Base-by-base conservation (phyloP, 2,888 invertebrate species). In the Caenorhabditis panamensis region DNA sequence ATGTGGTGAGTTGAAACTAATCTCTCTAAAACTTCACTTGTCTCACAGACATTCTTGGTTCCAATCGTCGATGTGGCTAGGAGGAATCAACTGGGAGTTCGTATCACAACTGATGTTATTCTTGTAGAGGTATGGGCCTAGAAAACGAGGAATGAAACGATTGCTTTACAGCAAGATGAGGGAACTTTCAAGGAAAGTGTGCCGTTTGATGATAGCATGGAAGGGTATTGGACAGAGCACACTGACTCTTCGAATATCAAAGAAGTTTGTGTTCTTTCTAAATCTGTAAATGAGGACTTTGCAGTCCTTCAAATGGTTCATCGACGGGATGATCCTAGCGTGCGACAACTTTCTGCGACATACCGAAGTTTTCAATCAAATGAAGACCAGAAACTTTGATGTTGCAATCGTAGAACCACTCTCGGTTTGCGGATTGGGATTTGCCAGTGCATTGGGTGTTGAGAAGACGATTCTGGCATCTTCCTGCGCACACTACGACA, bases 1-100 rank as follows among this genome's bases (percentile, higher is more conserved):
- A 79, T 72, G 82, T 82, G 79, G 31, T 6, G 9, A n/a, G n/a
- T n/a, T n/a, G n/a, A n/a, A n/a, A n/a, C n/a, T 9, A 4, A 9
- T 31, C 9, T 9, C 4, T 9, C 4, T 4, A 6, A 6, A 6
- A 9, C 9, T 4, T 4, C 9, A 4, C 9, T 31, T n/a, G n/a
- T n/a, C n/a, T n/a, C 9, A 4, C 4, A 31, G 31, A 71, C 61
- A 0, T 49, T 71, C 16, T 37, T 68, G 1, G 68, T 59, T 16
- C 59, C 59, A 16, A 49, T 68, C 6, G 49, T 28, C 2, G 36
- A 44, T 22, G 41, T 61, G 22, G 59, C 49, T 4, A 1, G 73
- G 13, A 64, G 26, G n/a, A 22, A 58, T 36, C 16, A 64, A 49
- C 41, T 66, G 9, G 66, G 53, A 26, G 77, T 77, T 0, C 36